Evolutionary conservation across 1,140 invertebrate species (phyloP).

Genomic region (Prorops nasuta): DNA sequence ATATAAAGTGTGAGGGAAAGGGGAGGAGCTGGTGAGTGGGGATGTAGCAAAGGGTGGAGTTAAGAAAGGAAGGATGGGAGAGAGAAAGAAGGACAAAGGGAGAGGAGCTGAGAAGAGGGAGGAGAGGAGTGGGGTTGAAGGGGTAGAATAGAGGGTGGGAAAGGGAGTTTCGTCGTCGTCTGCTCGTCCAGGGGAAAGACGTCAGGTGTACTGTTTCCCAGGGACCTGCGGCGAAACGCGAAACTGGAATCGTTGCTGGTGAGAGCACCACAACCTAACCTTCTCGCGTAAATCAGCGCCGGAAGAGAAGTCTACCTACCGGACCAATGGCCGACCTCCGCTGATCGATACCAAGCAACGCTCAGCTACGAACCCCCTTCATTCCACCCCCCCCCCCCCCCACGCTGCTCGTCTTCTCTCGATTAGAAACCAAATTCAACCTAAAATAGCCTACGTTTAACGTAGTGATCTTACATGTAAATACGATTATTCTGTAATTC

Average conservation of each 20-base stretch:
- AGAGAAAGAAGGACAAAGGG: slow-evolving; percentile 5
- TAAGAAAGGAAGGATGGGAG: background rate
- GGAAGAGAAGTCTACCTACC: slow-evolving; percentile 14
- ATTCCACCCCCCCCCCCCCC: background rate
- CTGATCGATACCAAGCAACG: background rate
- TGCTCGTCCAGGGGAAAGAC: slow-evolving; percentile 43
- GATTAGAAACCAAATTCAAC: too few relatives aligned
- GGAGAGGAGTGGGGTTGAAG: too few relatives aligned
- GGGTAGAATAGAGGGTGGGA: too few relatives aligned
- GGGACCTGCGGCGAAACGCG: slow-evolving; percentile 49
- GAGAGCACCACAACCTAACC: slow-evolving; percentile 37
- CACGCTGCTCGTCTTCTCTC: too few relatives aligned
- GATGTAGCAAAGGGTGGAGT: background rate
- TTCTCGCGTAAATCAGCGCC: slow-evolving; percentile 11
- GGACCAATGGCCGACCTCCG: too few relatives aligned
- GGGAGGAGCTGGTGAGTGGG: background rate
- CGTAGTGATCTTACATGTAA: too few relatives aligned
- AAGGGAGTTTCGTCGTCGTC: slow-evolving; percentile 39
- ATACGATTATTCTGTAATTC: too few relatives aligned
- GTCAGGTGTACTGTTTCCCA: slow-evolving; percentile 50
- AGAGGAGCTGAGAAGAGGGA: slow-evolving; percentile 5
- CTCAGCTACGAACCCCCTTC: background rate
- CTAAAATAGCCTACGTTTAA: too few relatives aligned
- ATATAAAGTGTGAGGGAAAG: background rate
- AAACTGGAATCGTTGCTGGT: slow-evolving; percentile 38